phyloP scores from a whole-genome alignment of 2,888 invertebrate genomes.

The Dromius quadrimaculatus region DNA sequence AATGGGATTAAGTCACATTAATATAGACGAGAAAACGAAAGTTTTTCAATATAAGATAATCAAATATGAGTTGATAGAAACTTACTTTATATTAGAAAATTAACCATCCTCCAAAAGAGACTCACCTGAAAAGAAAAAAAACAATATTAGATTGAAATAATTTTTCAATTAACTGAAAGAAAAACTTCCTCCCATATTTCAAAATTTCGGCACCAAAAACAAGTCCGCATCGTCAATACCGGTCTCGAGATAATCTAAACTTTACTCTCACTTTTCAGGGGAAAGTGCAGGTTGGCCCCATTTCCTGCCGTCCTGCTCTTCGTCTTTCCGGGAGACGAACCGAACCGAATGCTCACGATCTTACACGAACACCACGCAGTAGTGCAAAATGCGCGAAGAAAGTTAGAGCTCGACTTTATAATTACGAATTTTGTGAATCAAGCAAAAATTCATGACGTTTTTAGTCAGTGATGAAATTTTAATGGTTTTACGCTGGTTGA shows the following conservation, averaged over 20 bases:
- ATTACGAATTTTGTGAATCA: conserved; percentile 34
- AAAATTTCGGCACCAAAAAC: conserved; percentile 29
- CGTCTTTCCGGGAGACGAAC: conserved; percentile 9
- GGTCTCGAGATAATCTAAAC: neutral
- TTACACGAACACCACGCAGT: too few species aligned
- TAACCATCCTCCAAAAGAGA: neutral
- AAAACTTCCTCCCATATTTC: neutral
- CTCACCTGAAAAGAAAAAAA: conserved; percentile 33
- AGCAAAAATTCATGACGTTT: conserved; percentile 32
- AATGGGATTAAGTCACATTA: too few species aligned
- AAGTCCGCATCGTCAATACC: conserved; percentile 4
- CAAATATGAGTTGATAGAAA: too few species aligned
- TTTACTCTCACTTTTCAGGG: conserved; percentile 23
- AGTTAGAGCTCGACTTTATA: conserved; percentile 15
- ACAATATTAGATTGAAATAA: conserved; percentile 3
- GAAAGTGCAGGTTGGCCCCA: conserved; percentile 26
- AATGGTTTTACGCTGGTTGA: conserved; percentile 33
- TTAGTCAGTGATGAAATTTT: conserved; percentile 34
- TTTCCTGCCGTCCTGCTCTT: conserved; percentile 33
- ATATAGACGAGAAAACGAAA: too few species aligned
- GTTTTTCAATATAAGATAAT: too few species aligned
- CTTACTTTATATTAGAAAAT: too few species aligned
- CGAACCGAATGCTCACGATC: neutral
- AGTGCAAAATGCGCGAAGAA: conserved; percentile 28
- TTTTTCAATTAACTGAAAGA: neutral